Percentiles rank a stretch among this genome's conserved stretches.
Evolutionary conservation across 2,797 vertebrate species (phyloP).

Genomic region (Dermochelys coriacea): DNA sequence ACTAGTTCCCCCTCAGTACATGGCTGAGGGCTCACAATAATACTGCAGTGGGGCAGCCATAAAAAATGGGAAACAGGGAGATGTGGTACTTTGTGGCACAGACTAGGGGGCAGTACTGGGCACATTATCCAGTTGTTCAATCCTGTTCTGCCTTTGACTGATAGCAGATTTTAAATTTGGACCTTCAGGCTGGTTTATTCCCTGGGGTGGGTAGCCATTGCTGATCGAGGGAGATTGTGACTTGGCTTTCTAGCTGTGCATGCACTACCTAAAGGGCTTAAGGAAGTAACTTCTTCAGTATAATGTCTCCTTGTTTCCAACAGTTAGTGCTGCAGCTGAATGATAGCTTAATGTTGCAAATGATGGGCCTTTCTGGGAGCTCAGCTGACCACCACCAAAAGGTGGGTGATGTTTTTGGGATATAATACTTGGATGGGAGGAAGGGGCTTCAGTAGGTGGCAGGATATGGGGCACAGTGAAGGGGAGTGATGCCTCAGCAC

Average conservation of each 20-base stretch:
- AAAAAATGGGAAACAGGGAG: background rate
- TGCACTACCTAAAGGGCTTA: background rate
- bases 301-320: background rate
- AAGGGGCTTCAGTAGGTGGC: background rate
- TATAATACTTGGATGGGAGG: accelerated
- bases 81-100: background rate
- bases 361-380: background rate
- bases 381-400: accelerated
- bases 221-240: background rate
- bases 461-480: background rate
- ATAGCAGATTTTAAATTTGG: background rate
- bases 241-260: background rate
- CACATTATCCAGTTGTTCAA: background rate
- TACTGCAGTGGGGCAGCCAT: background rate
- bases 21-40: background rate
- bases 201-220: background rate
- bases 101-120: background rate
- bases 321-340: background rate
- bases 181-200: background rate
- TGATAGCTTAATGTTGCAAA: background rate
- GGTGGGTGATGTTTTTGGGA: accelerated
- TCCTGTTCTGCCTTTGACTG: background rate
- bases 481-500: background rate
- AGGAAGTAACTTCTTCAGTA: background rate
- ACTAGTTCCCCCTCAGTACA: background rate